phyloP scores from a whole-genome alignment of 2,113 vertebrate species.

The Heloderma charlesbogerti region DNA sequence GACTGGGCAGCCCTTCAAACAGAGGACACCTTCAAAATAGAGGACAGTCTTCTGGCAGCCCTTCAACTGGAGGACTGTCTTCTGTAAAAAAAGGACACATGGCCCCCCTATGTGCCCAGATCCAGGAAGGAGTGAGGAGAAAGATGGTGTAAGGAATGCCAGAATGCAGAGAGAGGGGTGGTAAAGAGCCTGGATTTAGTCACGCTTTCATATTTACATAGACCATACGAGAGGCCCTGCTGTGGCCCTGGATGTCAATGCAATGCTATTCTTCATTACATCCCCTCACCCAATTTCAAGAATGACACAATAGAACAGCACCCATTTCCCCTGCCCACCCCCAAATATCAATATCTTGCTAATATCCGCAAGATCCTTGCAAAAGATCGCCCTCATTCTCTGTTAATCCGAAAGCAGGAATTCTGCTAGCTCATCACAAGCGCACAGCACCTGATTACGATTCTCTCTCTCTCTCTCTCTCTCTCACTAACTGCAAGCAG shows the following conservation, averaged over 20 bases:
- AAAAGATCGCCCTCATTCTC: neutral
- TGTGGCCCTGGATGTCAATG: neutral
- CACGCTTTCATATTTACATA: neutral
- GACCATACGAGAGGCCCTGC: neutral
- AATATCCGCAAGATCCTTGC: neutral
- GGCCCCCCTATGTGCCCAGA: too few species aligned
- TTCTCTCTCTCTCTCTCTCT: neutral
- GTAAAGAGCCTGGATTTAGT: neutral
- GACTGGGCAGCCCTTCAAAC: too few species aligned
- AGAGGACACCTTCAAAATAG: too few species aligned
- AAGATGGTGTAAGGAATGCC: neutral
- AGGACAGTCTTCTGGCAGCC: too few species aligned
- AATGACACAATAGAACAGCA: neutral
- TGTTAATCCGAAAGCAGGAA: constrained; percentile 4
- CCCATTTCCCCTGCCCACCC: neutral
- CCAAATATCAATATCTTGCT: neutral
- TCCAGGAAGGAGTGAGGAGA: neutral
- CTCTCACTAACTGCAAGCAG: constrained; percentile 1
- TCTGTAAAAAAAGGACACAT: too few species aligned
- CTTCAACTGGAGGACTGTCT: too few species aligned
- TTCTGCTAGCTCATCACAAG: constrained; percentile 19
- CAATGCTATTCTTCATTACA: neutral
- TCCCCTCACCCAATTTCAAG: neutral
- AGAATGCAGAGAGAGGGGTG: neutral
- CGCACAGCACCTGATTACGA: neutral